Conservation (phyloP, 2,113 vertebrate genomes). For the Nicator chloris region DNA sequence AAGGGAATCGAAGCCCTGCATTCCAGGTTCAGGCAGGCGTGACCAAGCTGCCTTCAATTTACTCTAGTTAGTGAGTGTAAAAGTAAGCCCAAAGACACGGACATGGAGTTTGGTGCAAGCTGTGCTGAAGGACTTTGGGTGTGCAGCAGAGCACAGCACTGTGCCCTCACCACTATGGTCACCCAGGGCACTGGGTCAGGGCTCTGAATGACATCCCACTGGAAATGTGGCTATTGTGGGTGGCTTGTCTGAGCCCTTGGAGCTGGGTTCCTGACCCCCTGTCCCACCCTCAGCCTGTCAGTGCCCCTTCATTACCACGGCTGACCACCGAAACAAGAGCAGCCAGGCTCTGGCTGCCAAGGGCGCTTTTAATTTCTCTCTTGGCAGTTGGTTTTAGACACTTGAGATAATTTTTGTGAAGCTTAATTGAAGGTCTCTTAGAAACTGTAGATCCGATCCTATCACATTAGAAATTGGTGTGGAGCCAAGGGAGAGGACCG, state of each 20-base stretch:
- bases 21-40: slow-evolving; percentile 59
- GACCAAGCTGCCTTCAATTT: slow-evolving; percentile 63
- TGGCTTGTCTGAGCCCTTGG: not conserved
- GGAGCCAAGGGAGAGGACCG: slow-evolving; percentile 16
- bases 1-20: slow-evolving; percentile 24
- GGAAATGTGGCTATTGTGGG: not conserved
- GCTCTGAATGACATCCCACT: not conserved
- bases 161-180: not conserved
- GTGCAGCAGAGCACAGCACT: not conserved
- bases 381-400: slow-evolving; percentile 45
- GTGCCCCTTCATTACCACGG: slow-evolving; percentile 26
- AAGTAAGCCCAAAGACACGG: slow-evolving; percentile 42
- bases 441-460: slow-evolving; percentile 42
- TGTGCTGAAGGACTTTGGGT: not conserved
- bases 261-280: not conserved
- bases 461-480: slow-evolving; percentile 16
- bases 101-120: not conserved
- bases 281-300: not conserved
- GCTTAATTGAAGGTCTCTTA: slow-evolving; percentile 60
- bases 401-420: slow-evolving; percentile 49
- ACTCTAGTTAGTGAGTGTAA: not conserved
- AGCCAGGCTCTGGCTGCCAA: slow-evolving; percentile 31
- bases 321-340: slow-evolving; percentile 36
- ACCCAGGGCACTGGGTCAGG: not conserved
- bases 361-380: slow-evolving; percentile 42